Base-by-base conservation (phyloP, 2,113 vertebrate species). In the Setophaga petechia region DNA sequence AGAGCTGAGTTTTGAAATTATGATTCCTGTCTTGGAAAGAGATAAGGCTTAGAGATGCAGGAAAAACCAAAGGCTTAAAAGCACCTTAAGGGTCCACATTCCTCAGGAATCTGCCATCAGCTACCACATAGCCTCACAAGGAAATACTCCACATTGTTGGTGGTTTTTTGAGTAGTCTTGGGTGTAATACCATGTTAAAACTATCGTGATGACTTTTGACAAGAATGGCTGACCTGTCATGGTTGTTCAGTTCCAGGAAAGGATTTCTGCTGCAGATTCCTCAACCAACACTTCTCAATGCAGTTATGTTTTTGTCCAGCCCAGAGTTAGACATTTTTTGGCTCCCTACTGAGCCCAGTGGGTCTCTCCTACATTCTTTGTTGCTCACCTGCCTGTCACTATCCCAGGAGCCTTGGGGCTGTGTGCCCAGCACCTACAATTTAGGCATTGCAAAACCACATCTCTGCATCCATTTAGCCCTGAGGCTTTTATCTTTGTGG, bases 391-490 rank as follows among this genome's bases (percentile, higher is more conserved):
- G 12, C 57, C 74, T 93, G 69, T 78, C 49, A 65, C 67, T 46
- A n/a, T 24, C 79, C 62, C 66, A 33, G 46, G 11, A 96, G 91
- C 96, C 91, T 97, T 97, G 95, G 91, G 94, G 95, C 94, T 96
- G 65, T 1, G 15, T 96, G 95, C 96, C 95, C 95, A 94, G 62
- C 62, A 69, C 91, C 87, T 89, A 95, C 69, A 82, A 33, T 87
- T 95, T 72, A 84, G 89, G 54, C 84, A 94, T 95, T 96, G 95
- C 96, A 97, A 97, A 94, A 96, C 54, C 91, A 91, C 94, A 94
- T 62, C 87, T 84, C 93, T 82, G 54, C 91, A 96, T 95, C 87
- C 80, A 59, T 90, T 94, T 95, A 96, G 93, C 95, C 92, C 94
- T 94, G 95, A 96, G 62, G 73, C 73, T 88, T 96, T 96, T 95